Conservation (phyloP, 2,113 vertebrate genomes). For the Saimiri boliviensis region DNA sequence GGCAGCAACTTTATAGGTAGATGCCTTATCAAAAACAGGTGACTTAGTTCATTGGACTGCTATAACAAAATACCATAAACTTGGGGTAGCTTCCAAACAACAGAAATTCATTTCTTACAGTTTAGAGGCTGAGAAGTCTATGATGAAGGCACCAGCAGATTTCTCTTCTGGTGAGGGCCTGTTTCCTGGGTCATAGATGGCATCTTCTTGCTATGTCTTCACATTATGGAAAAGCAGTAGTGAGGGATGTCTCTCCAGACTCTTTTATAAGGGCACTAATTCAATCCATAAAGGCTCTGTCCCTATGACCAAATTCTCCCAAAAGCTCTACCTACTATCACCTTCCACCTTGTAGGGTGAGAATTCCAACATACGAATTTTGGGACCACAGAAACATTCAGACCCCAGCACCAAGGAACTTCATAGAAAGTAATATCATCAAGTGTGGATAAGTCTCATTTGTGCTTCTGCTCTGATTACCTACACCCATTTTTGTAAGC, state of each 20-base stretch:
- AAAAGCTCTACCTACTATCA: not conserved
- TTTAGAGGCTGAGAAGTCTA: not conserved
- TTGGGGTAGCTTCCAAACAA: not conserved
- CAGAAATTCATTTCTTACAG: not conserved
- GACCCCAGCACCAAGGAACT: not conserved
- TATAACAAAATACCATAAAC: not conserved
- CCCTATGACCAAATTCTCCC: not conserved
- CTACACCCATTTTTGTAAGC: not conserved
- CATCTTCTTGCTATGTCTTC: not conserved
- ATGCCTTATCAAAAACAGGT: not conserved
- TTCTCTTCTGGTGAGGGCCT: not conserved
- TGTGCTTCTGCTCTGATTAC: not conserved
- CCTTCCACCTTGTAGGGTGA: not conserved
- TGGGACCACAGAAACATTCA: not conserved
- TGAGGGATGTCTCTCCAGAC: not conserved
- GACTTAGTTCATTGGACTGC: not conserved
- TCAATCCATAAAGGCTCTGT: not conserved
- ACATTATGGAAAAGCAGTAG: not conserved
- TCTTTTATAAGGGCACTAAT: not conserved
- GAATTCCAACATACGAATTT: not conserved
- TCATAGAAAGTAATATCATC: not conserved
- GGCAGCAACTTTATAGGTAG: not conserved
- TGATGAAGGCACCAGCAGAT: not conserved
- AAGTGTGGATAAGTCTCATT: not conserved
- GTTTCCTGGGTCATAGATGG: not conserved